phyloP scores from a whole-genome alignment of 2,113 vertebrate genomes.

The Melanerpes formicivorus region DNA sequence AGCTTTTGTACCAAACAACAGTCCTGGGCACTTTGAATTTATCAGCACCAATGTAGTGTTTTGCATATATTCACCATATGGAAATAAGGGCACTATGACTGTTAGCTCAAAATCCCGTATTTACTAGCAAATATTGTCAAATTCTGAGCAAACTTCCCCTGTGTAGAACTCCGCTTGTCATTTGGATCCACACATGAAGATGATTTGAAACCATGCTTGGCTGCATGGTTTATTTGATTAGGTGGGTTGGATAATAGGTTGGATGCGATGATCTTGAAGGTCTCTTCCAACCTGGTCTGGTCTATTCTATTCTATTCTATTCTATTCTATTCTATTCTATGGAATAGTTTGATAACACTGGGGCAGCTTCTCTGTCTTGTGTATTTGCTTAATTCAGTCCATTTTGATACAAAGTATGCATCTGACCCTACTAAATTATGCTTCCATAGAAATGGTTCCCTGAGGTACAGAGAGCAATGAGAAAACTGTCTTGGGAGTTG shows the following conservation, averaged over 20 bases:
- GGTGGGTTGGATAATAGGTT: too few species aligned
- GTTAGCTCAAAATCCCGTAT: background rate
- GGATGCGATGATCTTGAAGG: too few species aligned
- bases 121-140: background rate
- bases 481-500: background rate
- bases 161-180: background rate
- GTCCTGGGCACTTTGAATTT: background rate
- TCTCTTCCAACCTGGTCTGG: too few species aligned
- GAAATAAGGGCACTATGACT: background rate
- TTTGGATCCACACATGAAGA: background rate
- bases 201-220: background rate
- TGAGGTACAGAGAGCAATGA: background rate
- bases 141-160: background rate
- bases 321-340: too few species aligned
- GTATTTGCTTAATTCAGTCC: background rate
- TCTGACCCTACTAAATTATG: background rate
- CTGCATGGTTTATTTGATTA: too few species aligned
- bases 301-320: too few species aligned
- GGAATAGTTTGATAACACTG: background rate
- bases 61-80: background rate
- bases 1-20: background rate
- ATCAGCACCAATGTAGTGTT: background rate
- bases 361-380: background rate
- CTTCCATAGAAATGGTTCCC: accelerated
- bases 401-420: background rate